Conservation (phyloP, 1,140 invertebrate species). For the Drosophila willistoni region DNA sequence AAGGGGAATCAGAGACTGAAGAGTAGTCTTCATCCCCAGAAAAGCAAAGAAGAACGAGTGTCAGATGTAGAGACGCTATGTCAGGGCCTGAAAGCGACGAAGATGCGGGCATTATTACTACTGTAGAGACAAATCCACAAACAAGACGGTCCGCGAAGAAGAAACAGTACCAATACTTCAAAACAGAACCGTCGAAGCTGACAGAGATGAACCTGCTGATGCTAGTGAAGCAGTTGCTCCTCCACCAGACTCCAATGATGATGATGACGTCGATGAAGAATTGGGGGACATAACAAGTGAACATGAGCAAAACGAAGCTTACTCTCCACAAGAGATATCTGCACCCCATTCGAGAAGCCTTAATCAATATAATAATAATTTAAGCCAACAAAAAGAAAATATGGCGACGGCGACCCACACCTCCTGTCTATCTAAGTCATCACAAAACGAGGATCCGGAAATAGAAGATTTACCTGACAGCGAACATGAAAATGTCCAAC, state of each 20-base stretch:
- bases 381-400: not conserved
- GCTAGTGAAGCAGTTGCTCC: constrained; percentile 6
- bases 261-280: no score
- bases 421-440: not conserved
- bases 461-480: not conserved
- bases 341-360: not conserved
- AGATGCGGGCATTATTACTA: constrained; percentile 46
- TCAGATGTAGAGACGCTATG: not conserved
- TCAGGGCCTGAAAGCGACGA: not conserved
- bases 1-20: constrained; percentile 56
- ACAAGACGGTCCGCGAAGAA: not conserved
- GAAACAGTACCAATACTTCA: not conserved
- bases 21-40: constrained; percentile 8
- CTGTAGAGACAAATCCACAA: constrained; percentile 12
- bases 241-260: constrained; percentile 6
- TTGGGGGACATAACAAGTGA: no score
- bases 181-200: no score
- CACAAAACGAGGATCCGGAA: not conserved
- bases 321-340: not conserved
- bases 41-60: constrained; percentile 12
- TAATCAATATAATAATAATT: not conserved
- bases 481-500: not conserved
- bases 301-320: not conserved
- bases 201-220: not conserved
- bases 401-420: not conserved